Base-by-base conservation (phyloP, 1,140 invertebrate genomes). In the Leucophenga varia region DNA sequence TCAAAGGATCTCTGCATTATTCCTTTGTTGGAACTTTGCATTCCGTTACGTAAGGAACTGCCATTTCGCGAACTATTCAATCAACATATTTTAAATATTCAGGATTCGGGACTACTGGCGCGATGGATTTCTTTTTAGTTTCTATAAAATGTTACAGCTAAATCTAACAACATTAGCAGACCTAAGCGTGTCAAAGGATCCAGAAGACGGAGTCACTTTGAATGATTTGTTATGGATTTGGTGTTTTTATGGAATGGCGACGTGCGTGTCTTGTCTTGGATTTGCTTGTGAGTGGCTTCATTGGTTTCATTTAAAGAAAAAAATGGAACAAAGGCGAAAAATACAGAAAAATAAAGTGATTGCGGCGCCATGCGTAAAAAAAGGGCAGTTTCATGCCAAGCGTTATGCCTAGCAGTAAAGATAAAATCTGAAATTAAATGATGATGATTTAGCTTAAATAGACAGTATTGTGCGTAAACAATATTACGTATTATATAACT, bases 31-130 rank as follows among this genome's bases (percentile, higher is more conserved):
- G 22, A 39, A 0, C 25, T 64, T 3, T 43, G 38, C 4, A 3
- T 60, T 0, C 61, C 57, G 0, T 0, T 64, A 14, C 43, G 61
- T 0, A 22, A 18, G 0, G 18, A 30, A 3, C 17, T 64, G 35
- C 61, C 61, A 10, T 48, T 65, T 45, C 45, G 57, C 1, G 42
- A 55, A 2, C 48, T 57, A 30, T 55, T 64, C n/a, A 47, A 64
- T 4, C 18, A 32, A 1, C 61, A 64, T 25, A 48, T 57, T 12
- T 16, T 50, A 25, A 17, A 10, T 2, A 50, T 52, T 41, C 51
- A 57, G 3, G 48, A 55, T 22, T 61, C 60, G 3, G 61, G 61
- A 2, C 2, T 64, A 20, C 9, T 47, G 13, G 0, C 10, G 4
- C 38, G 38, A 6, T 64, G 61, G 61, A 42, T 47, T 18, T 18